Evolutionary conservation across 2,888 invertebrate genomes (phyloP).

Genomic region (Junonia oenone): DNA sequence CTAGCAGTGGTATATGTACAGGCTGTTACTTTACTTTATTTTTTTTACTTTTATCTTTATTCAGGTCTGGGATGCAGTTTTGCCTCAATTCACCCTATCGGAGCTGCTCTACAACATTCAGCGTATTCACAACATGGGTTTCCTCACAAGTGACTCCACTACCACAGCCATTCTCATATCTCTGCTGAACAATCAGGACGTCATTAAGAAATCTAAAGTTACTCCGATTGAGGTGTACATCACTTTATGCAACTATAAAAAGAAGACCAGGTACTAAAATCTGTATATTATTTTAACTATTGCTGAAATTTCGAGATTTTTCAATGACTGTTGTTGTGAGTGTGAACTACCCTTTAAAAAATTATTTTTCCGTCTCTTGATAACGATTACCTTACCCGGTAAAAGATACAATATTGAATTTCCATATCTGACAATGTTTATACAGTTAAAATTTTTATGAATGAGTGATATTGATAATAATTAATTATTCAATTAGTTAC

Average conservation of each 20-base stretch:
- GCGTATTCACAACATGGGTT: constrained; percentile 82
- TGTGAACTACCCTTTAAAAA: no score
- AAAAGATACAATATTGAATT: no score
- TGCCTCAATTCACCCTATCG: constrained; percentile 74
- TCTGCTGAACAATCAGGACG: constrained; percentile 66
- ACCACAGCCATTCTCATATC: constrained; percentile 75
- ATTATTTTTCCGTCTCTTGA: no score
- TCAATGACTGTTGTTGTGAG: no score
- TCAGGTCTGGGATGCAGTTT: constrained; percentile 82
- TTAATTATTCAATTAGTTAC: no score
- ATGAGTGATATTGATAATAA: no score
- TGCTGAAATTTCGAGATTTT: no score
- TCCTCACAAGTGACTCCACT: constrained; percentile 71
- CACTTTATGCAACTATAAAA: constrained; percentile 80
- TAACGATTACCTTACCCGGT: no score
- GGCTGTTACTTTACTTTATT: no score
- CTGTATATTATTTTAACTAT: background rate
- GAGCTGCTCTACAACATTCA: constrained; percentile 77
- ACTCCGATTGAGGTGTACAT: constrained; percentile 78
- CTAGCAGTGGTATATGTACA: no score
- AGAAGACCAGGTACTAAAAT: constrained; percentile 74
- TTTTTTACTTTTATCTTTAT: constrained; percentile 5
- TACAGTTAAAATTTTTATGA: no score
- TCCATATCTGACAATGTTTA: no score
- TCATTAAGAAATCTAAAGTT: constrained; percentile 59